Conservation (phyloP, 2,888 invertebrate genomes). For the Dicycla oo region DNA sequence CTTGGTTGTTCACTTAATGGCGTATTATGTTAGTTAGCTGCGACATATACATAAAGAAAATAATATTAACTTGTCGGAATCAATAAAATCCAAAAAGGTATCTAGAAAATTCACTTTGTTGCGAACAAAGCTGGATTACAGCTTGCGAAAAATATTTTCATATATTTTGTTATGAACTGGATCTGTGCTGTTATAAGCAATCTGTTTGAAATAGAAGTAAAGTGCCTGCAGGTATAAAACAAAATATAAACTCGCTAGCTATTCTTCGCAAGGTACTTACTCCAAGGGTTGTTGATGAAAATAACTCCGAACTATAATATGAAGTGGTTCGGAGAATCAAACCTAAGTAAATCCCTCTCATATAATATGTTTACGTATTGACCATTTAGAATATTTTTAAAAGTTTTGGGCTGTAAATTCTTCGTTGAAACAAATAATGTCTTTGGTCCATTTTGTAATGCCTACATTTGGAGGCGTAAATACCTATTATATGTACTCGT, state of each 20-base stretch:
- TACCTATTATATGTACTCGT: too few species aligned
- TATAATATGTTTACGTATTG: not conserved
- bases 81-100: conserved; percentile 3
- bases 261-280: conserved; percentile 24
- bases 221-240: conserved; percentile 53
- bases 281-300: conserved; percentile 41
- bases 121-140: not conserved
- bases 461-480: not conserved
- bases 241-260: conserved; percentile 44
- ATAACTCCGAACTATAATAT: conserved; percentile 44
- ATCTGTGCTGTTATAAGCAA: conserved; percentile 21
- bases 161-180: conserved; percentile 18
- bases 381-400: conserved; percentile 17
- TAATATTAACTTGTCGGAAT: not conserved
- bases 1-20: too few species aligned
- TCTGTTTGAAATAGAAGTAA: conserved; percentile 25
- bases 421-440: conserved; percentile 9
- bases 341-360: conserved; percentile 31
- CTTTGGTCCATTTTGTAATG: conserved; percentile 4
- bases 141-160: conserved; percentile 12
- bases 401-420: conserved; percentile 14
- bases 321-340: conserved; percentile 32
- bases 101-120: conserved; percentile 4
- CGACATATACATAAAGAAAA: not conserved
- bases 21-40: too few species aligned